Conservation (phyloP, 2,888 invertebrate genomes). For the Tryphoninae sp. region DNA sequence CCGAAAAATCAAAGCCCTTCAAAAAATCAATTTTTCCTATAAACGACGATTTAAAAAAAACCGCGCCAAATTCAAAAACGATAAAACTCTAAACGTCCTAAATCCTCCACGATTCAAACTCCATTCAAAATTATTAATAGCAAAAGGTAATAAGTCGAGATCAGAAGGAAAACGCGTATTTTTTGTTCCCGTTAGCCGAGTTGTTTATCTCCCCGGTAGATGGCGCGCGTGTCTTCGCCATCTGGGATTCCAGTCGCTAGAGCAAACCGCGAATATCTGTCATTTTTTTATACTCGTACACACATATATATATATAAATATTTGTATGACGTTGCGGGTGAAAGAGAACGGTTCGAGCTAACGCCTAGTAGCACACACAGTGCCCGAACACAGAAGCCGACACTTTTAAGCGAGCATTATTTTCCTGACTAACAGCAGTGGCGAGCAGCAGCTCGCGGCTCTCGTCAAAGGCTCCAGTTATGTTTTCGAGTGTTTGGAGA, state of each 20-base stretch:
- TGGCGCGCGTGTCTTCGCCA: slow-evolving; percentile 42
- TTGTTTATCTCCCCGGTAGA: slow-evolving; percentile 29
- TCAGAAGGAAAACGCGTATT: slow-evolving; percentile 24
- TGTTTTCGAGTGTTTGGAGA: slow-evolving; percentile 69
- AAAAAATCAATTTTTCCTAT: too few relatives aligned
- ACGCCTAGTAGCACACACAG: slow-evolving; percentile 50
- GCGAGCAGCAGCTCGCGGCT: slow-evolving; percentile 64
- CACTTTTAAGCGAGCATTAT: slow-evolving; percentile 59
- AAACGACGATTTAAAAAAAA: too few relatives aligned
- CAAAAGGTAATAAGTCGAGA: slow-evolving; percentile 43
- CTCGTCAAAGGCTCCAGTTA: slow-evolving; percentile 70
- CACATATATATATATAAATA: slow-evolving; percentile 19
- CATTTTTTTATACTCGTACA: slow-evolving; percentile 8
- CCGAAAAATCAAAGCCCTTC: too few relatives aligned
- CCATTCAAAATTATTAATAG: slow-evolving; percentile 49
- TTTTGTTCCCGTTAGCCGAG: slow-evolving; percentile 20
- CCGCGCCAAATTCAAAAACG: too few relatives aligned
- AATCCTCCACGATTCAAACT: too few relatives aligned
- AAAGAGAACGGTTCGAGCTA: slow-evolving; percentile 41
- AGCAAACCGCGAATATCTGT: slow-evolving; percentile 60
- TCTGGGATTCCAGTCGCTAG: slow-evolving; percentile 55
- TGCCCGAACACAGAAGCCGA: slow-evolving; percentile 53
- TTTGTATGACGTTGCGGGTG: slow-evolving; percentile 26
- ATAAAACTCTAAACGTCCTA: too few relatives aligned
- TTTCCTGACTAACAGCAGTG: slow-evolving; percentile 52